These are phyloP conservation scores for Pycnomerus fuliginosus DNA, from an alignment of 2,888 invertebrate species.

Conservation along the genomic window DNA sequence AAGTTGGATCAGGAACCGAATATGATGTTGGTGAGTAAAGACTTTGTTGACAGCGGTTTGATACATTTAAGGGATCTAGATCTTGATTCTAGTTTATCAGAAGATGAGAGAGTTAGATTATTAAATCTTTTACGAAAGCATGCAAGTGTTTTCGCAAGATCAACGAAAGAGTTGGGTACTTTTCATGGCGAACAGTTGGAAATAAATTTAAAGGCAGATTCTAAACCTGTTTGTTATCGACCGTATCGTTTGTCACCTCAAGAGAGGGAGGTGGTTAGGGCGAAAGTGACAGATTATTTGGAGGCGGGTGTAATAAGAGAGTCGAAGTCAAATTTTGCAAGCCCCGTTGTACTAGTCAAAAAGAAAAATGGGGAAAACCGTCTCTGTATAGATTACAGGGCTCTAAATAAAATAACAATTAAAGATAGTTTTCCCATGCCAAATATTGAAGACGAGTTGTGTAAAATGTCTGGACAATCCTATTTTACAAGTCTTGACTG, in stretches of 20 bases:
- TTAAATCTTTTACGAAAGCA: too few relatives aligned
- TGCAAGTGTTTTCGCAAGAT: too few relatives aligned
- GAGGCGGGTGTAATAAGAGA: constrained; percentile 24
- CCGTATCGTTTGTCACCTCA: constrained; percentile 32
- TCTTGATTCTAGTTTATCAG: too few relatives aligned
- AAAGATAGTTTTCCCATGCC: constrained; percentile 40
- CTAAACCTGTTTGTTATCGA: constrained; percentile 30
- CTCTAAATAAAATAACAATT: constrained; percentile 36
- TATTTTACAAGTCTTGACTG: constrained; percentile 39
- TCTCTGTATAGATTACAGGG: constrained; percentile 37
- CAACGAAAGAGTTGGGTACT: neutral
- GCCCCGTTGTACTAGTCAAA: constrained; percentile 28
- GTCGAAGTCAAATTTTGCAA: constrained; percentile 2
- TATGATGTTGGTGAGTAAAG: too few relatives aligned
- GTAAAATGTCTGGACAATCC: constrained; percentile 27
- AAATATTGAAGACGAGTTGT: constrained; percentile 32
- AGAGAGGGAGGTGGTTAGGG: constrained; percentile 26
- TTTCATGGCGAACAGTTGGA: neutral
- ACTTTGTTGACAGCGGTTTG: too few relatives aligned
- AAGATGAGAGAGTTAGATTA: too few relatives aligned
- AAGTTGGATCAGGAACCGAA: too few relatives aligned
- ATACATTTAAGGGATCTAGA: too few relatives aligned
- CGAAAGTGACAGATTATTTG: neutral
- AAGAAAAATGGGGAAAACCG: constrained; percentile 27
- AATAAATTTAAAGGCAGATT: constrained; percentile 30